Evolutionary conservation across 1,140 invertebrate genomes (phyloP).

Genomic region (Panagrolaimus sp.): DNA sequence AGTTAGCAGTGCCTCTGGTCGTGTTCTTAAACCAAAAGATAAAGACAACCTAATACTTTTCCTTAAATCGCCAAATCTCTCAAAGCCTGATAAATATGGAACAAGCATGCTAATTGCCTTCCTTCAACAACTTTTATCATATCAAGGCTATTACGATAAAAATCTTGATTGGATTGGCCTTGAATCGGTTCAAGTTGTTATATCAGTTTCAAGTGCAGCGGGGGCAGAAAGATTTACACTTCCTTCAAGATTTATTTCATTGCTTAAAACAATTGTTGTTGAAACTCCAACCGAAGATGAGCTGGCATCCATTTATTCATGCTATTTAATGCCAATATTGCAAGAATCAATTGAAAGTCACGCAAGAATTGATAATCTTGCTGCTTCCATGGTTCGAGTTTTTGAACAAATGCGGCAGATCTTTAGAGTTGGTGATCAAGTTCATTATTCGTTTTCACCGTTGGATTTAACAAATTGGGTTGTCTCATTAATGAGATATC

Average conservation of each 20-base stretch:
- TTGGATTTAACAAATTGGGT: constrained; percentile 71
- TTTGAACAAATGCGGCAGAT: constrained; percentile 64
- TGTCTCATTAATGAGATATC: constrained; percentile 67
- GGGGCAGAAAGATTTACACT: constrained; percentile 63
- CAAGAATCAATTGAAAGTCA: neutral
- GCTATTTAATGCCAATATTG: constrained; percentile 23
- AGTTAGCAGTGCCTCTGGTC: constrained; percentile 69
- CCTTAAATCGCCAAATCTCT: constrained; percentile 73
- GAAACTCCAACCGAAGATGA: constrained; percentile 46
- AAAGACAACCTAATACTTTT: constrained; percentile 67
- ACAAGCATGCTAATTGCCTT: constrained; percentile 74
- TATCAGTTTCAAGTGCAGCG: constrained; percentile 63
- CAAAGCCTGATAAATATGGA: constrained; percentile 75
- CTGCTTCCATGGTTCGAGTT: constrained; percentile 67
- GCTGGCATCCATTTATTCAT: constrained; percentile 22
- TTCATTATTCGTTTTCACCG: constrained; percentile 69
- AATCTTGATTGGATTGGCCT: constrained; percentile 72
- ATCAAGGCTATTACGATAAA: constrained; percentile 71
- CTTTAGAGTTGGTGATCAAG: constrained; percentile 62
- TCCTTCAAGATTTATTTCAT: constrained; percentile 66
- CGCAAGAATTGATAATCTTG: constrained; percentile 63
- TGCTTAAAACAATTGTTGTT: constrained; percentile 65
- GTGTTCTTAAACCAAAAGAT: constrained; percentile 72
- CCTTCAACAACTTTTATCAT: constrained; percentile 68
- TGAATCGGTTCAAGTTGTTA: constrained; percentile 67